Evolutionary conservation across 2,113 vertebrate species (phyloP).

Genomic region (Capreolus pygargus): DNA sequence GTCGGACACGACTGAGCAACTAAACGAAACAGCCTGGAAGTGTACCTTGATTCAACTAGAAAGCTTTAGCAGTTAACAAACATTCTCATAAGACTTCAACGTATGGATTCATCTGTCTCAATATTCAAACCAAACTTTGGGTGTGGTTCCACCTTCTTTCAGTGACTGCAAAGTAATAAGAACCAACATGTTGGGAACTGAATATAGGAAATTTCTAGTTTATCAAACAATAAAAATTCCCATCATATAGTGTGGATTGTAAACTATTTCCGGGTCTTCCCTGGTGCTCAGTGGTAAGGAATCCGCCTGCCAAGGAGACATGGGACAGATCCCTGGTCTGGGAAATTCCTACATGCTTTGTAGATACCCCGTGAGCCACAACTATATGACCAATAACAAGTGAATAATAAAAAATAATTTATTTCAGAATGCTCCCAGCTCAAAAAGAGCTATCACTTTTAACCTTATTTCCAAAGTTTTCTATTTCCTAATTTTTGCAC

Average conservation of each 20-base stretch:
- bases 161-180: neutral
- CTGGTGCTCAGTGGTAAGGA: neutral
- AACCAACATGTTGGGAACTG: neutral
- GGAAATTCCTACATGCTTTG: neutral
- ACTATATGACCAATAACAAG: neutral
- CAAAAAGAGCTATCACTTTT: neutral
- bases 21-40: neutral
- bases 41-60: neutral
- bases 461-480: neutral
- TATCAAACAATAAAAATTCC: neutral
- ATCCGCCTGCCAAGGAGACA: neutral
- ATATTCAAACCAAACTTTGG: neutral
- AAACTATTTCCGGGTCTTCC: neutral
- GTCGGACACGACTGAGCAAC: accelerated
- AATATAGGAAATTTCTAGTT: neutral
- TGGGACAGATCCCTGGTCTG: neutral
- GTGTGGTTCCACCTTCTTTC: neutral
- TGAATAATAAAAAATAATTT: neutral
- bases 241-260: neutral
- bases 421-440: neutral
- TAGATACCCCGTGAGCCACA: neutral
- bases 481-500: neutral
- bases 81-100: neutral
- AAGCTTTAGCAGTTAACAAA: neutral
- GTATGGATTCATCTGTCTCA: neutral